Base-by-base conservation (phyloP, 2,797 vertebrate species). In the Hozukius guyotensis region DNA sequence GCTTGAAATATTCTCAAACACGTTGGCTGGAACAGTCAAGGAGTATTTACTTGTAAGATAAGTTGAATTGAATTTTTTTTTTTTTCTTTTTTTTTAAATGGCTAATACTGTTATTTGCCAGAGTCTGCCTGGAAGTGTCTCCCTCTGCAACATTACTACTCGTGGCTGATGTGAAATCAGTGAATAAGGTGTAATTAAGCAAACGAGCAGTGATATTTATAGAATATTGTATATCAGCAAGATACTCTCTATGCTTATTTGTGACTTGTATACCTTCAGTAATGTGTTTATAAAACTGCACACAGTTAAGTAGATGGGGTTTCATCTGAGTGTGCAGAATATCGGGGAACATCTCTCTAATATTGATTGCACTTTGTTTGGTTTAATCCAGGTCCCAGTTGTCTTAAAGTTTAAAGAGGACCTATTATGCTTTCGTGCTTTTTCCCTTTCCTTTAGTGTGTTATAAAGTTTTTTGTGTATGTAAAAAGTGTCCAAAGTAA, bases 71-170 rank as follows among this genome's bases (percentile, higher is more conserved):
- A 82, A 80, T 85, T 60, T 63, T 73, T 79, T 76, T 72, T 85
- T 65, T 75, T 42, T 42, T 5, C 0, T 18, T 46, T 18, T 46
- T 80, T 85, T 72, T 42, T 63, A 18, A 87, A 91, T 92, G 93
- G 90, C 92, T 93, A 84, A 83, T 91, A 94, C 93, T 95, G 92
- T 93, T 95, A 93, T 91, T 92, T 89, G 87, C 87, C 87, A n/a
- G 75, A 85, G 85, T 90, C 85, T 89, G 87, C 90, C 91, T 91
- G 83, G 80, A 92, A 87, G 83, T 88, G 73, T 90, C 76, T 85
- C 85, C 72, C 75, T 83, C 78, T 81, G 60, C 79, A 74, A 27
- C 69, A 76, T 89, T 85, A 85, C 80, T 81, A 77, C 82, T 84
- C 20, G 46, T 87, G 84, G 73, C 88, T 86, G 84, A 88, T 84